Conservation (phyloP, 2,888 invertebrate genomes). For the Ornithoptera alexandrae region DNA sequence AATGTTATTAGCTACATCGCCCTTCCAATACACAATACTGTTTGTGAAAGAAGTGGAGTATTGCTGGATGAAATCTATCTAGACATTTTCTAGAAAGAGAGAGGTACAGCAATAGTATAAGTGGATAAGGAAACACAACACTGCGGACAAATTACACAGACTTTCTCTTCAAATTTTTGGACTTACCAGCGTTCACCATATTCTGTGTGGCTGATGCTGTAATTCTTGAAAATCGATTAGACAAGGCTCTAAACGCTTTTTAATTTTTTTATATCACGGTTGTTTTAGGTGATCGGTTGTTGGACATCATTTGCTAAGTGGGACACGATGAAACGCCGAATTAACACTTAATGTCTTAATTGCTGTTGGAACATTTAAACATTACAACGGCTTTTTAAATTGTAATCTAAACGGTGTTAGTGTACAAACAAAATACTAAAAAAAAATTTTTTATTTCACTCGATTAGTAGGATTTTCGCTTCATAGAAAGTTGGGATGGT, state of each 20-base stretch:
- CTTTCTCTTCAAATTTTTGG: not conserved
- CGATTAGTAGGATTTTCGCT: no score
- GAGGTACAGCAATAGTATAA: not conserved
- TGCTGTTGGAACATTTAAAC: constrained; percentile 9
- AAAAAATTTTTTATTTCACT: no score
- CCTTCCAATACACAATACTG: no score
- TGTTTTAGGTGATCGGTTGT: constrained; percentile 18
- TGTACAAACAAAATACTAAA: not conserved
- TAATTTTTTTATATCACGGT: constrained; percentile 10
- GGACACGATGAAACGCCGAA: constrained; percentile 23
- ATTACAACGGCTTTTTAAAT: not conserved
- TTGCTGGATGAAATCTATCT: no score
- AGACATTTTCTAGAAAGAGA: no score
- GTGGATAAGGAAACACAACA: not conserved
- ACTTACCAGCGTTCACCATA: not conserved
- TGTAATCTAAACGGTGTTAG: not conserved
- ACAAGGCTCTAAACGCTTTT: constrained; percentile 16
- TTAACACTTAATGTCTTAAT: constrained; percentile 26
- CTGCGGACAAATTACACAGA: not conserved
- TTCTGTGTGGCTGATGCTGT: not conserved
- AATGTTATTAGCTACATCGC: no score
- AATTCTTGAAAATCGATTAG: constrained; percentile 6
- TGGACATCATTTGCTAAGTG: constrained; percentile 19
- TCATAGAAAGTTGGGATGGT: no score
- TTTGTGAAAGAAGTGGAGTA: no score